Evolutionary conservation across 1,140 invertebrate species (phyloP).

Genomic region (Drosophila chauvacae): DNA sequence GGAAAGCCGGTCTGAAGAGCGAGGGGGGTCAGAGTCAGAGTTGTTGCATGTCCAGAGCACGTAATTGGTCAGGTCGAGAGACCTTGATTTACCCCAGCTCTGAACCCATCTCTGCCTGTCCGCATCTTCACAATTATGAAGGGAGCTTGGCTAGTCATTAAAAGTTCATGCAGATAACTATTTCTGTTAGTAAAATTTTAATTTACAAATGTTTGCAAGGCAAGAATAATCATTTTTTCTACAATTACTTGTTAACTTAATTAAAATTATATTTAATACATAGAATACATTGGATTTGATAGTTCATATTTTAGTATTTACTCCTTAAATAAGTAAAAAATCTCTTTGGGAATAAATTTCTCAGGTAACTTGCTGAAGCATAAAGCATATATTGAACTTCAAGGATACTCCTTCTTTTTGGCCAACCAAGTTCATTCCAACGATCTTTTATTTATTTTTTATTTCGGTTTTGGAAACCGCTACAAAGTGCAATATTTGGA

Average conservation of each 20-base stretch:
- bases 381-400: too few relatives aligned
- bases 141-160: neutral
- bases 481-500: slow-evolving; percentile 12
- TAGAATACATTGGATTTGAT: neutral
- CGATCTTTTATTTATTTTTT: neutral
- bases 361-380: neutral
- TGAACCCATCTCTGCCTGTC: neutral
- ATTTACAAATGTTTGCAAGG: neutral
- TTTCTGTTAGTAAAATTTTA: neutral
- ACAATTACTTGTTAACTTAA: neutral
- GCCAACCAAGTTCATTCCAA: neutral
- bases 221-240: neutral
- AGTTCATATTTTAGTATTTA: neutral
- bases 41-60: slow-evolving; percentile 17
- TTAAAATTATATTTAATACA: neutral
- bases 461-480: neutral
- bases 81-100: slow-evolving; percentile 16
- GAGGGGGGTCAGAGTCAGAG: neutral
- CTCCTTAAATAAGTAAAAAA: neutral
- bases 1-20: neutral
- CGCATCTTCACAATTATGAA: neutral
- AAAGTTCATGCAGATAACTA: neutral
- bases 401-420: neutral
- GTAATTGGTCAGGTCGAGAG: slow-evolving; percentile 37
- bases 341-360: neutral